phyloP scores from a whole-genome alignment of 2,888 invertebrate species.

The Drosophila anomalata region DNA sequence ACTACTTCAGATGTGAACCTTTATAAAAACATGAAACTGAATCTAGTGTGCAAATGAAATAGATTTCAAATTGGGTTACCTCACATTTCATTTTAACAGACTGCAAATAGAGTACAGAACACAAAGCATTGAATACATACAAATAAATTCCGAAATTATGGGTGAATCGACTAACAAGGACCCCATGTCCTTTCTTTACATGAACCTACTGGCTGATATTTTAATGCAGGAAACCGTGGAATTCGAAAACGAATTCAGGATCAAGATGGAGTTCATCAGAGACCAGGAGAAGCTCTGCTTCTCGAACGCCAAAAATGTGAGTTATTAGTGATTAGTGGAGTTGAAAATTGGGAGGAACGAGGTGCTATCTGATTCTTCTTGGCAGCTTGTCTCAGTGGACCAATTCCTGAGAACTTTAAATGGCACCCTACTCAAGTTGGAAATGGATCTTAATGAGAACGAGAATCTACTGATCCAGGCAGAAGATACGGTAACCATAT shows the following conservation, averaged over 20 bases:
- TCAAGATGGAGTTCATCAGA: conserved; percentile 47
- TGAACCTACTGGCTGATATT: conserved; percentile 53
- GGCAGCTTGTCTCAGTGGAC: conserved; percentile 36
- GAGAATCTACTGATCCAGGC: conserved; percentile 27
- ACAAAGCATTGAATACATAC: background rate
- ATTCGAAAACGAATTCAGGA: conserved; percentile 50
- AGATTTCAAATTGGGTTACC: background rate
- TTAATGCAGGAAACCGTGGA: conserved; percentile 56
- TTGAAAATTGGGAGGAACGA: too few relatives aligned
- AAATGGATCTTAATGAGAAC: conserved; percentile 51
- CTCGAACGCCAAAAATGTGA: conserved; percentile 47
- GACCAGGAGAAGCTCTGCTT: conserved; percentile 46
- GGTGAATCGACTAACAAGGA: conserved; percentile 20
- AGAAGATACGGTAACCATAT: conserved; percentile 21
- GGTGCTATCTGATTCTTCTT: background rate
- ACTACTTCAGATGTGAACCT: background rate
- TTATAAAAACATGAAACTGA: background rate
- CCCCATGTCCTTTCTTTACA: conserved; percentile 54
- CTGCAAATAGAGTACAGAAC: background rate
- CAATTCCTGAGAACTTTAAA: conserved; percentile 42
- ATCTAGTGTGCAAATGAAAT: background rate
- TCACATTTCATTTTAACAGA: background rate
- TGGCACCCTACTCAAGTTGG: conserved; percentile 30
- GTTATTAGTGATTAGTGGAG: background rate
- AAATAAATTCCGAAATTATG: conserved; percentile 42